Evolutionary conservation across 2,888 invertebrate genomes (phyloP).

Genomic region (Chrysodeixis includens): DNA sequence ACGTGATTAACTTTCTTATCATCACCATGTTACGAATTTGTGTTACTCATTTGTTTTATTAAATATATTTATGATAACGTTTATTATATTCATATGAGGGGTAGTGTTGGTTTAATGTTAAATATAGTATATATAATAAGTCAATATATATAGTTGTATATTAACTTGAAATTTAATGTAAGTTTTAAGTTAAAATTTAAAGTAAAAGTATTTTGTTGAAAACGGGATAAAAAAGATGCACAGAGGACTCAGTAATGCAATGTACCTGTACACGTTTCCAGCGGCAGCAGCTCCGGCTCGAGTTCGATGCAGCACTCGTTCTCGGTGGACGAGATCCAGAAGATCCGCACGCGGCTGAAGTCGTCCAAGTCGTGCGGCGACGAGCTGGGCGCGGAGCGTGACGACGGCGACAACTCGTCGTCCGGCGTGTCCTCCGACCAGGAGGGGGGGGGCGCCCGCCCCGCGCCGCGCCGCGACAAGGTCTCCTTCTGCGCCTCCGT

Average conservation of each 20-base stretch:
- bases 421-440: constrained; percentile 97
- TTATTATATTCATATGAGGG: constrained; percentile 16
- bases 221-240: not conserved
- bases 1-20: constrained; percentile 45
- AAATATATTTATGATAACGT: constrained; percentile 1
- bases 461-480: constrained; percentile 78
- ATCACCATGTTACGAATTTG: constrained; percentile 26
- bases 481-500: constrained; percentile 87
- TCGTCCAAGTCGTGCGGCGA: constrained; percentile 96
- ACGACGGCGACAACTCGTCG: constrained; percentile 96
- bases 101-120: constrained; percentile 19
- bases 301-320: constrained; percentile 95
- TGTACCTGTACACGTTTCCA: constrained; percentile 68
- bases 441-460: constrained; percentile 85
- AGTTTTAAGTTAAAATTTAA: not conserved
- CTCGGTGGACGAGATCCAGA: constrained; percentile 96
- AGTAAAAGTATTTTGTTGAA: not conserved
- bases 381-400: constrained; percentile 91
- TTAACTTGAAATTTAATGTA: not conserved
- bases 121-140: not conserved
- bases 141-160: not conserved
- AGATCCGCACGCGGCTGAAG: constrained; percentile 94
- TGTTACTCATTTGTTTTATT: constrained; percentile 25
- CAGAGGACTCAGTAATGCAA: not conserved
- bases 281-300: constrained; percentile 93